These are phyloP conservation scores for Acanthis flammea DNA, from an alignment of 2,797 vertebrate species.

Conservation along the genomic window DNA sequence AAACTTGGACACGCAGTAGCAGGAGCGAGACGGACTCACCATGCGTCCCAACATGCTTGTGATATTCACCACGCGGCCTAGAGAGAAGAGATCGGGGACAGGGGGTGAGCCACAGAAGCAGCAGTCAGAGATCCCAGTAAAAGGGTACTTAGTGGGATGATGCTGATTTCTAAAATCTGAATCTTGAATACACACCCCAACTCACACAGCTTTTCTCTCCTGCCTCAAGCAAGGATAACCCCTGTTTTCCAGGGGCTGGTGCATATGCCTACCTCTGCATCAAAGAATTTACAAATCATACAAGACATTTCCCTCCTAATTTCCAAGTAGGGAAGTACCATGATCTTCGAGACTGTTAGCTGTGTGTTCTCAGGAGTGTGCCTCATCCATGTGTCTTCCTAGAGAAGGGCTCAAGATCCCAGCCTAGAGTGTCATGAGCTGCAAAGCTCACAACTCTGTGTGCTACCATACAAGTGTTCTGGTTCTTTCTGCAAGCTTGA, in stretches of 20 bases:
- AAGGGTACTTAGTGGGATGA: neutral
- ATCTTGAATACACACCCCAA: neutral
- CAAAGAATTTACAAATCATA: neutral
- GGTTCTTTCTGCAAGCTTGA: neutral
- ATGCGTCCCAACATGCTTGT: conserved; percentile 85
- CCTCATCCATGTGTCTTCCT: neutral
- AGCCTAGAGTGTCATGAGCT: neutral
- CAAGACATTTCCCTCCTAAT: neutral
- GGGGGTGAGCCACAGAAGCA: neutral
- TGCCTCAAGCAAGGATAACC: neutral
- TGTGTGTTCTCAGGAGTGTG: neutral
- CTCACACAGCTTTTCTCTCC: neutral
- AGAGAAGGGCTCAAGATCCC: neutral
- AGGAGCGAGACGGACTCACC: conserved; percentile 77
- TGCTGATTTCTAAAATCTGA: neutral
- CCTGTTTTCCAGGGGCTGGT: neutral
- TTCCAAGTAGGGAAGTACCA: neutral
- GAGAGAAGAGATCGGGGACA: neutral
- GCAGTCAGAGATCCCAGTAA: neutral
- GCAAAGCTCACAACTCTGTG: neutral
- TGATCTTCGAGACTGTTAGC: neutral
- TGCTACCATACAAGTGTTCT: neutral
- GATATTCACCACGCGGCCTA: conserved; percentile 88
- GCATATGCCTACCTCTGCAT: neutral
- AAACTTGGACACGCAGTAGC: conserved; percentile 86